Conservation (phyloP, 2,888 invertebrate genomes). For the Dynastes maya region DNA sequence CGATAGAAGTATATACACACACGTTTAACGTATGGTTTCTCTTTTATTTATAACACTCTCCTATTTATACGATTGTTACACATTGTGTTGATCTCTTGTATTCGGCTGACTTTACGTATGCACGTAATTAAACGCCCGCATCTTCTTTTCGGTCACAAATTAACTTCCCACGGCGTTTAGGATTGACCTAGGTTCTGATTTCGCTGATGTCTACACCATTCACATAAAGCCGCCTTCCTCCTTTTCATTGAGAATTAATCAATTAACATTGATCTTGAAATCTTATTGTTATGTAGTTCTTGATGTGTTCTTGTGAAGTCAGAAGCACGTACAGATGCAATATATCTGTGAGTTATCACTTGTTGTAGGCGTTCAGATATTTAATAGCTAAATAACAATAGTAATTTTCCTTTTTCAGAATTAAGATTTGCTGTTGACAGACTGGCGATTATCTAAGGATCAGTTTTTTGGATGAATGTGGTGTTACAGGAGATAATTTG, state of each 20-base stretch:
- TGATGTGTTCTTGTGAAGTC: too few relatives aligned
- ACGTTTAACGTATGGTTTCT: neutral
- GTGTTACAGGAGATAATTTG: too few relatives aligned
- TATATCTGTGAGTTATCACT: too few relatives aligned
- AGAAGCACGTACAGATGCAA: too few relatives aligned
- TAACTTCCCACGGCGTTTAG: slow-evolving; percentile 40
- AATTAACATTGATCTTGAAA: slow-evolving; percentile 4
- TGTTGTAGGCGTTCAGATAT: too few relatives aligned
- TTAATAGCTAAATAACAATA: too few relatives aligned
- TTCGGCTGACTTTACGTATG: slow-evolving; percentile 14
- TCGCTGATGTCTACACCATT: slow-evolving; percentile 11
- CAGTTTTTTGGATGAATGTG: too few relatives aligned
- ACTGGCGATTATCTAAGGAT: too few relatives aligned
- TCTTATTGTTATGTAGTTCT: neutral
- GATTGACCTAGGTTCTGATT: slow-evolving; percentile 45
- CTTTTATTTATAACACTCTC: slow-evolving; percentile 21
- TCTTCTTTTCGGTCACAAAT: slow-evolving; percentile 22
- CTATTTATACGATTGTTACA: slow-evolving; percentile 31
- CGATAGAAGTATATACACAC: neutral
- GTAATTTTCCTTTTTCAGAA: too few relatives aligned
- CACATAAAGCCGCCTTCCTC: slow-evolving; percentile 10
- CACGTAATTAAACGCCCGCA: slow-evolving; percentile 27
- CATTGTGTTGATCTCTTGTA: slow-evolving; percentile 16
- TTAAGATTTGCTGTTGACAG: too few relatives aligned
- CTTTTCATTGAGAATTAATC: slow-evolving; percentile 34